Conservation (phyloP, 1,140 invertebrate genomes). For the Protaetia brevitarsis region DNA sequence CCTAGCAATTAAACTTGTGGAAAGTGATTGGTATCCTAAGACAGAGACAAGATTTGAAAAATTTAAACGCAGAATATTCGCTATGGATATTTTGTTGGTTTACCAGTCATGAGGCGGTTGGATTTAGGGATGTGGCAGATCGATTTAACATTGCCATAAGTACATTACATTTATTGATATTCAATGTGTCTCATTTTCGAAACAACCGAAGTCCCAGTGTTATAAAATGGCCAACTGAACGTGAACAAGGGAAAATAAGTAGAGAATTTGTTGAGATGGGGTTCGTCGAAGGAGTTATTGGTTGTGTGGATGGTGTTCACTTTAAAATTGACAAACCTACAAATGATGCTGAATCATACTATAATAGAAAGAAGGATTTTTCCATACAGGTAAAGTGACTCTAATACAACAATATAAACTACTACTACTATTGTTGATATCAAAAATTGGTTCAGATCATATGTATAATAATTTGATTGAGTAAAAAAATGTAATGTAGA, state of each 20-base stretch:
- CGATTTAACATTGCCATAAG: neutral
- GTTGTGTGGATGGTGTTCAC: slow-evolving; percentile 33
- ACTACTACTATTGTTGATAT: neutral
- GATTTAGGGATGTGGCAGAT: neutral
- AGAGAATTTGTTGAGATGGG: slow-evolving; percentile 28
- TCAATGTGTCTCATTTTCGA: neutral
- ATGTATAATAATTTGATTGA: neutral
- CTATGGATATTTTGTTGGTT: slow-evolving; percentile 6
- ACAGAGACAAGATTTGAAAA: too few relatives aligned
- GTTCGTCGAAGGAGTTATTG: slow-evolving; percentile 30
- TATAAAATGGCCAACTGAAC: slow-evolving; percentile 29
- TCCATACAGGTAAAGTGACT: slow-evolving; percentile 29
- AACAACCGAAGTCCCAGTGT: slow-evolving; percentile 13
- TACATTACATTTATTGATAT: neutral
- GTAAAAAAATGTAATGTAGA: neutral
- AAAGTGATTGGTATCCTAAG: too few relatives aligned
- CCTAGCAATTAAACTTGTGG: too few relatives aligned
- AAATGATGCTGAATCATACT: slow-evolving; percentile 28
- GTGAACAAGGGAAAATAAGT: slow-evolving; percentile 22
- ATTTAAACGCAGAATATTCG: too few relatives aligned
- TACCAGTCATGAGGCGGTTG: neutral
- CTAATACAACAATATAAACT: neutral
- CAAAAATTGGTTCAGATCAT: neutral
- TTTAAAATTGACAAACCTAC: slow-evolving; percentile 32
- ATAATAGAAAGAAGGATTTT: slow-evolving; percentile 31